These are phyloP conservation scores for Numenius phaeopus DNA, from an alignment of 2,797 vertebrate species.

Conservation along the genomic window DNA sequence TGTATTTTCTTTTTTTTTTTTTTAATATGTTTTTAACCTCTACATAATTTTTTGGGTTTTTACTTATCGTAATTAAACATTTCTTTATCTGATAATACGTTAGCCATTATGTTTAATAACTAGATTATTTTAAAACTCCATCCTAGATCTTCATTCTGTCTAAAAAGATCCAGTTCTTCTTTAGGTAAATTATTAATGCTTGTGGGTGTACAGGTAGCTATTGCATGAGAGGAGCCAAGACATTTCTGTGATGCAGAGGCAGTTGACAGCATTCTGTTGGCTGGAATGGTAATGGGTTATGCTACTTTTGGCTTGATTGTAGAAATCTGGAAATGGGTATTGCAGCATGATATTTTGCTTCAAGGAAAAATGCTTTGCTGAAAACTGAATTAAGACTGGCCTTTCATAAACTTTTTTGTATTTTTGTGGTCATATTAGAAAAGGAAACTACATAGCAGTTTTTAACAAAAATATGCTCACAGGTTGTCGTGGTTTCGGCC, in stretches of 20 bases:
- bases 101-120: neutral
- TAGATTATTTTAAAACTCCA: neutral
- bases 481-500: too few species aligned
- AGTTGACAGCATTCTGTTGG: conserved; percentile 31
- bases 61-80: neutral
- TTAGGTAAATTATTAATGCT: conserved; percentile 30
- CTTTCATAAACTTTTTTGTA: neutral
- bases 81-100: neutral
- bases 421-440: neutral
- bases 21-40: neutral
- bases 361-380: neutral
- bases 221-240: conserved; percentile 31
- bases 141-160: neutral
- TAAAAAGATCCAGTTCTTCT: neutral
- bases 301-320: conserved; percentile 38
- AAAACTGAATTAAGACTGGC: neutral
- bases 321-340: neutral
- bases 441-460: neutral
- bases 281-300: conserved; percentile 31
- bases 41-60: neutral
- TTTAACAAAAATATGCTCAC: neutral
- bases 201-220: neutral
- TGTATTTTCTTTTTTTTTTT: neutral
- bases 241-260: conserved; percentile 1
- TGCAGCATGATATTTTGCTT: neutral